A percentile compares a stretch with the other conserved stretches of the same genome.
phyloP scores from a whole-genome alignment of 2,797 vertebrate species.

The Ceryle rudis region DNA sequence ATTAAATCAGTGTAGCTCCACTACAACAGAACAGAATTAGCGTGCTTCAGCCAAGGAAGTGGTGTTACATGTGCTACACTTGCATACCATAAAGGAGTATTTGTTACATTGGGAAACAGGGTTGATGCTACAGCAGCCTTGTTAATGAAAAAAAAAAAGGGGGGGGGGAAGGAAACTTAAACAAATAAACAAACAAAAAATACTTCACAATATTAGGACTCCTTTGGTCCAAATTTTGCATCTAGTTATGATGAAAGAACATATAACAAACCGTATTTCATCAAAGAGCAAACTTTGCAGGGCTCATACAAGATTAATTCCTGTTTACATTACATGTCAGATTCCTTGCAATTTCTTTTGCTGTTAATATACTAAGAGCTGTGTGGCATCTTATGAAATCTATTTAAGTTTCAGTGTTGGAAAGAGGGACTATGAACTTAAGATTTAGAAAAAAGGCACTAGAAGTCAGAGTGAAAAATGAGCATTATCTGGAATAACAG shows the following conservation, averaged over 20 bases:
- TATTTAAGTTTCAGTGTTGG: conserved; percentile 44
- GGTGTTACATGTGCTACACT: neutral
- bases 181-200: neutral
- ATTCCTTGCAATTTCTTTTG: conserved; percentile 10
- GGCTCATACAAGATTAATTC: conserved; percentile 51
- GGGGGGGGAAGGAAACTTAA: neutral
- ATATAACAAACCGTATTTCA: conserved; percentile 8
- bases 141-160: conserved; percentile 20
- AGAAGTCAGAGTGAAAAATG: neutral
- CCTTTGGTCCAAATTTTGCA: neutral
- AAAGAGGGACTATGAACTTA: neutral
- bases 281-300: conserved; percentile 38
- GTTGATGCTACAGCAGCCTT: neutral
- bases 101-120: neutral
- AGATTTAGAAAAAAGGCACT: neutral
- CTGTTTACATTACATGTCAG: conserved; percentile 36
- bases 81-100: neutral
- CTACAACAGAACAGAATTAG: neutral
- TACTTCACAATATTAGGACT: neutral
- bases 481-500: neutral
- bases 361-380: neutral
- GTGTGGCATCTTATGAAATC: conserved; percentile 30
- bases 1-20: neutral
- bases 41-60: neutral
- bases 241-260: conserved; percentile 51